Percentiles rank a stretch among this genome's conserved stretches.
phyloP scores from a whole-genome alignment of 2,113 vertebrate species.

The Megatriorchis doriae region DNA sequence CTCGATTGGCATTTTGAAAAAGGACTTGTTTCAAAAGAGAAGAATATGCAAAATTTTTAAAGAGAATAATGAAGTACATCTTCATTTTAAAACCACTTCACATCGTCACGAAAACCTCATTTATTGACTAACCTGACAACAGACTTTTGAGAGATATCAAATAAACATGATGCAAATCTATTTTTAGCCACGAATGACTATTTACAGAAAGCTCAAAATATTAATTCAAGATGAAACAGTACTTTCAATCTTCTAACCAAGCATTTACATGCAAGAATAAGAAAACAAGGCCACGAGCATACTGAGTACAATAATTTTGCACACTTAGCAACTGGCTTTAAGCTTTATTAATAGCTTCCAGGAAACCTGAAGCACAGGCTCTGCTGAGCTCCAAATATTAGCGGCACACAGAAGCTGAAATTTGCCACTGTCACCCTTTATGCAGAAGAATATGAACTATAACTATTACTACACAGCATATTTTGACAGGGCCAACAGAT shows the following conservation, averaged over 20 bases:
- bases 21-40: not conserved
- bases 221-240: not conserved
- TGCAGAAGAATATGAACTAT: not conserved
- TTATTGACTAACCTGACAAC: not conserved
- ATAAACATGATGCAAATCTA: not conserved
- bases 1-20: not conserved
- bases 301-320: not conserved
- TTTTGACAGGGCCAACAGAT: not conserved
- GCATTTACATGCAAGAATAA: not conserved
- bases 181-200: not conserved
- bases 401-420: not conserved
- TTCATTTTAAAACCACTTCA: not conserved
- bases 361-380: not conserved
- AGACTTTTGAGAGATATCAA: not conserved
- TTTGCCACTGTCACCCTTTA: not conserved
- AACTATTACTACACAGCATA: not conserved
- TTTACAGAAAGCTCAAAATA: not conserved
- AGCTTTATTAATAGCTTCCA: not conserved
- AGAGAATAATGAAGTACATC: not conserved
- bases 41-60: not conserved
- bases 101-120: not conserved
- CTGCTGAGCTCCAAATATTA: not conserved
- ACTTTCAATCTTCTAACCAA: not conserved
- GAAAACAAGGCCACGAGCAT: not conserved
- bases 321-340: not conserved